phyloP scores from a whole-genome alignment of 2,797 vertebrate genomes.

The Nyctibius grandis region DNA sequence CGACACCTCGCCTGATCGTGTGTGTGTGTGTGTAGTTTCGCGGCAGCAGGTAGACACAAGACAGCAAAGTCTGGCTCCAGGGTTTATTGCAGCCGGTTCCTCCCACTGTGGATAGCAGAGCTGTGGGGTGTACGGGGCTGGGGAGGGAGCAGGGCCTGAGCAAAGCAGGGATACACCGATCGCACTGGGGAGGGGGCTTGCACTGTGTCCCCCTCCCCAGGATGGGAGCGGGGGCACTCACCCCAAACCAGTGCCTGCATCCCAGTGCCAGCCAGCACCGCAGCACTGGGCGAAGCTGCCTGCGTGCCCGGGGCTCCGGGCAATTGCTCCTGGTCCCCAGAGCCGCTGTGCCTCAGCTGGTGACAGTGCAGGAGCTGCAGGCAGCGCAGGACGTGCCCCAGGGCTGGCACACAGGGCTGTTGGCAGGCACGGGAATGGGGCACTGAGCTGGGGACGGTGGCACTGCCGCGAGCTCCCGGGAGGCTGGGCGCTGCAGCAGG shows the following conservation, averaged over 20 bases:
- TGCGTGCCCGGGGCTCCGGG: rapidly evolving
- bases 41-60: background rate
- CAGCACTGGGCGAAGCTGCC: background rate
- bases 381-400: rapidly evolving
- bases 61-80: background rate
- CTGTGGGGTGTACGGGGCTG: background rate
- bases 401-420: background rate
- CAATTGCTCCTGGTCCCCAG: background rate
- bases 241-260: background rate
- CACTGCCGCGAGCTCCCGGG: rapidly evolving
- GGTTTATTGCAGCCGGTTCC: conserved; percentile 5
- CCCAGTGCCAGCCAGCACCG: background rate
- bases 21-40: too few relatives aligned
- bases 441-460: background rate
- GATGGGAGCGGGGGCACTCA: background rate
- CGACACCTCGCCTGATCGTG: background rate
- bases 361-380: background rate
- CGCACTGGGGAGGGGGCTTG: background rate
- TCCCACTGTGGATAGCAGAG: background rate
- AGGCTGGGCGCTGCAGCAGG: background rate
- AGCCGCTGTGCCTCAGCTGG: background rate
- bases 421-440: background rate
- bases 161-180: background rate
- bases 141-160: background rate
- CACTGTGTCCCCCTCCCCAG: background rate